Conservation (phyloP, 2,113 vertebrate species). For the Colius striatus region DNA sequence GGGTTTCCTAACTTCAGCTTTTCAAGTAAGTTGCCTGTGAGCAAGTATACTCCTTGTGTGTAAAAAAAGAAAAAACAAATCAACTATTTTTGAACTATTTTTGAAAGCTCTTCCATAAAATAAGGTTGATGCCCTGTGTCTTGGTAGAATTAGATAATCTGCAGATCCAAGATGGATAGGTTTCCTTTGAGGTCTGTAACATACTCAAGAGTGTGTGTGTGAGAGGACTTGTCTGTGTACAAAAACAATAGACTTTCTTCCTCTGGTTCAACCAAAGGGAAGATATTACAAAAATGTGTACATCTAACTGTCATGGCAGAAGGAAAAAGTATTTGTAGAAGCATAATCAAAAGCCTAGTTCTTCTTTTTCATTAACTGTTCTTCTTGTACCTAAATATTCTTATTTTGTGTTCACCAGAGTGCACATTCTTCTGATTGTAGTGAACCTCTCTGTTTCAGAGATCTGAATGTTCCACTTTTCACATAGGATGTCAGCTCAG, state of each 20-base stretch:
- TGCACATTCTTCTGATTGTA: not conserved
- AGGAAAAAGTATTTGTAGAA: not conserved
- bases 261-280: not conserved
- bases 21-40: not conserved
- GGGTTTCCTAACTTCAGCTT: not conserved
- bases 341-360: not conserved
- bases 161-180: not conserved
- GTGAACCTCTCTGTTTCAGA: not conserved
- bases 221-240: not conserved
- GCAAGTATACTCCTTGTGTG: not conserved
- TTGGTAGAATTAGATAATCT: not conserved
- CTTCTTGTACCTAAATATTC: not conserved
- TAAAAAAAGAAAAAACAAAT: not conserved
- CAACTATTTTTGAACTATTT: not conserved
- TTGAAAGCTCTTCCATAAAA: not conserved
- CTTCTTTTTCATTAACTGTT: not conserved
- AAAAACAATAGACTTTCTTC: not conserved
- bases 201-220: fast-evolving
- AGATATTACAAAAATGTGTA: not conserved
- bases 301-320: not conserved
- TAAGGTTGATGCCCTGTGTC: not conserved
- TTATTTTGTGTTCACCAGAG: not conserved
- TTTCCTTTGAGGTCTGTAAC: not conserved
- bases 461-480: not conserved
- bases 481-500: not conserved